phyloP scores from a whole-genome alignment of 1,140 invertebrate genomes.

The Heliconius hermathena region DNA sequence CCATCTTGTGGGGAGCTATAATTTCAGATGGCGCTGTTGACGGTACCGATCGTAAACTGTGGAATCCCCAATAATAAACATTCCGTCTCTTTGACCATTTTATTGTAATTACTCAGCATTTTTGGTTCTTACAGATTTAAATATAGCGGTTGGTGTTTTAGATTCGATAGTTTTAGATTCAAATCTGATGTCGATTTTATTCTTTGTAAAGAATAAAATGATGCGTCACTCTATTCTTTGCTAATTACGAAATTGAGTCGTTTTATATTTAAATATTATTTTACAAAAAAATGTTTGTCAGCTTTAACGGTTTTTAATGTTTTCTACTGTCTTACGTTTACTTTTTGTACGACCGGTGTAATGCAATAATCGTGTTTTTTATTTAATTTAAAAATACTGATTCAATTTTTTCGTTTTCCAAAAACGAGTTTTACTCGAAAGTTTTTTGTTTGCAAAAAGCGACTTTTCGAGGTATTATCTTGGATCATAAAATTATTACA shows the following conservation, averaged over 20 bases:
- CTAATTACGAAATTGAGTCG: too few species aligned
- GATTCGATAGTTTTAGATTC: not conserved
- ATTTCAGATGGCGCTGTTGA: slow-evolving; percentile 24
- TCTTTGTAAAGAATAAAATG: not conserved
- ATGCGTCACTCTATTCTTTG: not conserved
- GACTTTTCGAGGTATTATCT: not conserved
- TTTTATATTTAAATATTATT: not conserved
- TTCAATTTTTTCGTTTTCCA: not conserved
- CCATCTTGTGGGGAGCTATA: slow-evolving; percentile 12
- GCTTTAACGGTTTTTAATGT: not conserved
- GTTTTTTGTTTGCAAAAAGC: slow-evolving; percentile 11
- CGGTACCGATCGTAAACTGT: slow-evolving; percentile 46
- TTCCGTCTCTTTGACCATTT: slow-evolving; percentile 36
- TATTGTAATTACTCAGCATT: slow-evolving; percentile 3
- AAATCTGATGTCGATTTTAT: not conserved
- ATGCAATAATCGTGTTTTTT: slow-evolving; percentile 9
- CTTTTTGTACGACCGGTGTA: slow-evolving; percentile 4
- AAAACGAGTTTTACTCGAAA: slow-evolving; percentile 8
- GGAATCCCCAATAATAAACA: slow-evolving; percentile 55
- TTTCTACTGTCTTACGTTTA: slow-evolving; percentile 6
- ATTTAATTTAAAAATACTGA: slow-evolving; percentile 11
- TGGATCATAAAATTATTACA: slow-evolving; percentile 6
- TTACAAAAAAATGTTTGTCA: not conserved
- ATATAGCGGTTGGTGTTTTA: not conserved
- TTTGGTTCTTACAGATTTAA: not conserved